Percentiles rank a stretch among this genome's conserved stretches.
Evolutionary conservation across 2,797 vertebrate species (phyloP).

Genomic region (Melanotaenia trifasciata): DNA sequence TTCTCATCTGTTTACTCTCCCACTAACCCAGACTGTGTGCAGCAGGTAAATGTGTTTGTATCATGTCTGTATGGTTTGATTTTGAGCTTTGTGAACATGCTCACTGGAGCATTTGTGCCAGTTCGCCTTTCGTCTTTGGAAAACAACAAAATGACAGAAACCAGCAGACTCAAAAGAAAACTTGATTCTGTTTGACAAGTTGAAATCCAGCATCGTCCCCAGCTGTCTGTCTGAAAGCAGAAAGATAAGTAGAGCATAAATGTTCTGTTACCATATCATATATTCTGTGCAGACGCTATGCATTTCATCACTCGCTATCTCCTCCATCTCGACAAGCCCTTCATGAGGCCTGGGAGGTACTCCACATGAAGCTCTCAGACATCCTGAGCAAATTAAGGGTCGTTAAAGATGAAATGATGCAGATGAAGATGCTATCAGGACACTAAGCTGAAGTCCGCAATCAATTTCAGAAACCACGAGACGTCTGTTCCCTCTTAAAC

Average conservation of each 20-base stretch:
- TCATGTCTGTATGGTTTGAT: slow-evolving; percentile 24
- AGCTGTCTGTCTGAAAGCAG: slow-evolving; percentile 50
- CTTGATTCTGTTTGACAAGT: slow-evolving; percentile 48
- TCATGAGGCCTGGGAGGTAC: slow-evolving; percentile 30
- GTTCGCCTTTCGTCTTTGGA: slow-evolving; percentile 30
- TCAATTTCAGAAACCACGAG: slow-evolving; percentile 33
- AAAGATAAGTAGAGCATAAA: slow-evolving; percentile 67
- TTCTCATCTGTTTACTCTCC: slow-evolving; percentile 10
- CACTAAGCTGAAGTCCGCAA: slow-evolving; percentile 32
- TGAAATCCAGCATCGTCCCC: slow-evolving; percentile 52
- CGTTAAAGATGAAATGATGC: slow-evolving; percentile 65
- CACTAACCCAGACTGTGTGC: no score
- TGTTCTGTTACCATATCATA: slow-evolving; percentile 67
- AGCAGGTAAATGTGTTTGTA: slow-evolving; percentile 19
- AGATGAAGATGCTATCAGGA: slow-evolving; percentile 54
- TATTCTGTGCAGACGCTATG: slow-evolving; percentile 48
- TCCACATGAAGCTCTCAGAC: slow-evolving; percentile 40
- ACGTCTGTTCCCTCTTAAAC: background rate
- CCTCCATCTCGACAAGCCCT: slow-evolving; percentile 48
- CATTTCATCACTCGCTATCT: slow-evolving; percentile 50
- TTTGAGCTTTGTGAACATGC: slow-evolving; percentile 17
- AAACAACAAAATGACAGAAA: slow-evolving; percentile 45
- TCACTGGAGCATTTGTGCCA: slow-evolving; percentile 14
- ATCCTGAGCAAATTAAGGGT: slow-evolving; percentile 59
- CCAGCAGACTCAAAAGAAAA: slow-evolving; percentile 25